Evolutionary conservation across 1,140 invertebrate genomes (phyloP), one percentile per base, ranked within the genome.

Genomic region (Eueides isabella): DNA sequence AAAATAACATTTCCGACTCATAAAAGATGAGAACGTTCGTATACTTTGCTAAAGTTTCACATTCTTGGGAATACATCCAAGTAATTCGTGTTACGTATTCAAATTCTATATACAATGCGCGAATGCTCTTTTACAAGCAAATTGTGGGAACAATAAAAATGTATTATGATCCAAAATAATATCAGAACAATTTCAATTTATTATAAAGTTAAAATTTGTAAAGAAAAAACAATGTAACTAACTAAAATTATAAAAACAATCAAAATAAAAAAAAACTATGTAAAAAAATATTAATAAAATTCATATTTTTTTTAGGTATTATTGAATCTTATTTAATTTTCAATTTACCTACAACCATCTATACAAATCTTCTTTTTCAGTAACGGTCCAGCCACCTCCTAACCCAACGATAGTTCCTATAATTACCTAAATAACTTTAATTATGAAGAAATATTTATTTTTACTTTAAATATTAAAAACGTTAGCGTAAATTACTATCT

Each of bases 331-430:
- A n/a, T n/a, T n/a, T n/a, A n/a, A n/a, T n/a, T n/a, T n/a, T n/a
- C n/a, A n/a, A n/a, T n/a, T n/a, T n/a, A n/a, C n/a, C 14, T 16
- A 38, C 12, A 38, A 16, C 31, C 7, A 33, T 33, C 14, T 5
- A 38, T 16, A 14, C 41, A 55, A 23, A 11, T 19, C 7, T 55
- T 55, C 9, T 23, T 75, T 83, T 83, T 41, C 78, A 90, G 85
- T 82, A 82, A 84, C 78, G 85, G 83, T 87, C 84, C 91, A 92
- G 87, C 82, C 87, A 88, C 87, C 89, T 91, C 88, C 87, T 86
- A 89, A 89, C 83, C 89, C 91, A 94, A 94, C 93, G 93, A 94
- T 93, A 94, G 93, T 94, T 94, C 92, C 93, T 94, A 94, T 86
- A 85, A 93, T 90, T 94, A 94, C 92, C 92, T 94, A 93, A 85